A percentile compares a stretch with the other conserved stretches of the same genome.
Conservation (phyloP, 1,140 invertebrate species). For the Ylistrum balloti region DNA sequence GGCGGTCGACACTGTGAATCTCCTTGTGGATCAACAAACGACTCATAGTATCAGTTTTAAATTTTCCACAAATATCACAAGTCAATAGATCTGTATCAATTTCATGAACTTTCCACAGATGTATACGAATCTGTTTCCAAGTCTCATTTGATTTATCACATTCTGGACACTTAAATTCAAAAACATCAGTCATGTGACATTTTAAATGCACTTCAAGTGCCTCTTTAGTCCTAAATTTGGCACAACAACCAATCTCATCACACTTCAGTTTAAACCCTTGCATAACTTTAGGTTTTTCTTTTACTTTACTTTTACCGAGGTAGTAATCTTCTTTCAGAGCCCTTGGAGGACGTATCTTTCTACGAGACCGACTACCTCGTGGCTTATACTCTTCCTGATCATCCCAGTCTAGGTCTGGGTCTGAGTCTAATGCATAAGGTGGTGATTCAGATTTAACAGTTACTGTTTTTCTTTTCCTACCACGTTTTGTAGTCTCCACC, state of each 20-base stretch:
- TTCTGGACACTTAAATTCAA: constrained; percentile 87
- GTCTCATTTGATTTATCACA: constrained; percentile 85
- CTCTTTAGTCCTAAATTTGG: constrained; percentile 80
- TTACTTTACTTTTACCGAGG: constrained; percentile 67
- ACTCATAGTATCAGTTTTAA: constrained; percentile 86
- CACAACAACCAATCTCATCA: constrained; percentile 63
- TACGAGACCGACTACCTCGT: constrained; percentile 63
- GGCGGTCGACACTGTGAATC: constrained; percentile 87
- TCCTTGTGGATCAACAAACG: constrained; percentile 86
- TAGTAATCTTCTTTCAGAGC: constrained; percentile 79
- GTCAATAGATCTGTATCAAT: constrained; percentile 88
- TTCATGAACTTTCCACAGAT: constrained; percentile 88
- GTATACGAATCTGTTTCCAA: constrained; percentile 86
- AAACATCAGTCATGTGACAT: constrained; percentile 84
- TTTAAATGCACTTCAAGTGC: constrained; percentile 85
- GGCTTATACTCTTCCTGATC: constrained; percentile 48
- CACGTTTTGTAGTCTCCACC: constrained; percentile 68
- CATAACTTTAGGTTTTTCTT: constrained; percentile 46
- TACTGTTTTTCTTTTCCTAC: constrained; percentile 73
- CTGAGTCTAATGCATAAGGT: constrained; percentile 59
- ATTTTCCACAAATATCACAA: constrained; percentile 85
- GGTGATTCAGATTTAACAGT: constrained; percentile 59
- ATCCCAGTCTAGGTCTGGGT: constrained; percentile 60
- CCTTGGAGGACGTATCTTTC: constrained; percentile 74
- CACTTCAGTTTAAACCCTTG: constrained; percentile 65